Percentiles rank a stretch among this genome's conserved stretches.
Evolutionary conservation across 1,140 invertebrate species (phyloP).

Genomic region (Mesaphorura yosii): DNA sequence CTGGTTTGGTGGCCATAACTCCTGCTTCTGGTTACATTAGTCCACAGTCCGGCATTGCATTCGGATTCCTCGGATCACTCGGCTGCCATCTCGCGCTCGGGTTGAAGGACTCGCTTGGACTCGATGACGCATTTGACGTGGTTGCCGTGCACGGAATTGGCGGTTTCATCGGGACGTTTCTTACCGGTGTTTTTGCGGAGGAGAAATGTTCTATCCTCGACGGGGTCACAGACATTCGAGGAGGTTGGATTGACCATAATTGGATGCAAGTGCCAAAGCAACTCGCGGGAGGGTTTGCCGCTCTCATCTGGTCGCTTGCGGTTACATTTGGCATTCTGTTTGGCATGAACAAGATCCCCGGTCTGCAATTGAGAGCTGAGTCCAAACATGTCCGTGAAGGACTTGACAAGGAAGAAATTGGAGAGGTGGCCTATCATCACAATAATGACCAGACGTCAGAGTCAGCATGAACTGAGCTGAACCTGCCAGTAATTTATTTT

Average conservation of each 20-base stretch:
- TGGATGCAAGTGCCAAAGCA: constrained; percentile 25
- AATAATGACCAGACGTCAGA: too few species aligned
- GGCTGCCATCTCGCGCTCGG: constrained; percentile 19
- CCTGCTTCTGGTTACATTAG: constrained; percentile 24
- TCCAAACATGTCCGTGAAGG: constrained; percentile 3
- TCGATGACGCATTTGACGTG: constrained; percentile 29
- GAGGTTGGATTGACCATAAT: constrained; percentile 22
- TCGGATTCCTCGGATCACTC: constrained; percentile 24
- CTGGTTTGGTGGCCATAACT: constrained; percentile 24
- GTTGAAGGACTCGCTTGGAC: constrained; percentile 19
- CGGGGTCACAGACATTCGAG: not conserved
- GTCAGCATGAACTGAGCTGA: too few species aligned
- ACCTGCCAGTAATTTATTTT: too few species aligned
- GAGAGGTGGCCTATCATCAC: constrained; percentile 22
- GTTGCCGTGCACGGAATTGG: constrained; percentile 27
- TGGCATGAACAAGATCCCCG: constrained; percentile 29
- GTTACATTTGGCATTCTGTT: constrained; percentile 23
- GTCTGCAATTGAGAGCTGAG: constrained; percentile 18
- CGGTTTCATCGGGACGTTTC: constrained; percentile 24
- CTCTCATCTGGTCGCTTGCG: constrained; percentile 16
- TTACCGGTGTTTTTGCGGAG: constrained; percentile 20
- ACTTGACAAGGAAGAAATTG: constrained; percentile 21
- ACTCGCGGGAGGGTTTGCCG: constrained; percentile 6
- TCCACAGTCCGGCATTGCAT: constrained; percentile 12
- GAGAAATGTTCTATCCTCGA: constrained; percentile 16